A percentile compares a stretch with the other conserved stretches of the same genome.
phyloP scores from a whole-genome alignment of 2,888 invertebrate genomes.

The Drosophila mulleri region DNA sequence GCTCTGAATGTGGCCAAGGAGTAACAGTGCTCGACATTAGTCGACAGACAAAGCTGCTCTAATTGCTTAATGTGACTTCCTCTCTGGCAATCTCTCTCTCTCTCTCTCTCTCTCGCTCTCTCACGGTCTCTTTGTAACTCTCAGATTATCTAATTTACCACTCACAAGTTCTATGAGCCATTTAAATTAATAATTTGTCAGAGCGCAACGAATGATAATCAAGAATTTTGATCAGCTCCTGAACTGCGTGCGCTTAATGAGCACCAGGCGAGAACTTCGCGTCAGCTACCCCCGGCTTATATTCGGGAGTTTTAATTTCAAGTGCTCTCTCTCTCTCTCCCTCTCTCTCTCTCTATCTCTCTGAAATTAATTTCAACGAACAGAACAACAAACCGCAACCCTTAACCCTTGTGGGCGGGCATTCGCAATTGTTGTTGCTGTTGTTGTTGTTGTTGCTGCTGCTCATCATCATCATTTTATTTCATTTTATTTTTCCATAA shows the following conservation, averaged over 20 bases:
- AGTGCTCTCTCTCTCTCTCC: slow-evolving; percentile 71
- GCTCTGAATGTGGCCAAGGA: slow-evolving; percentile 14
- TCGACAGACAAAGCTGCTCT: slow-evolving; percentile 71
- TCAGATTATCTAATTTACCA: slow-evolving; percentile 35
- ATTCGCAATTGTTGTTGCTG: slow-evolving; percentile 49
- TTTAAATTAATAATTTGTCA: slow-evolving; percentile 83
- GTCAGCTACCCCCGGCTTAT: slow-evolving; percentile 4
- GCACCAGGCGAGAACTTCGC: slow-evolving; percentile 55
- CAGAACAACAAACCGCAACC: slow-evolving; percentile 58
- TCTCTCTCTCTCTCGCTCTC: slow-evolving; percentile 8
- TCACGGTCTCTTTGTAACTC: slow-evolving; percentile 3
- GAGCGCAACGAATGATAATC: slow-evolving; percentile 53
- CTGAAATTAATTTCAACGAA: slow-evolving; percentile 82
- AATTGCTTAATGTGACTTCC: slow-evolving; percentile 66
- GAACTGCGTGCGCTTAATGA: slow-evolving; percentile 61
- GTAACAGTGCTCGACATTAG: slow-evolving; percentile 56
- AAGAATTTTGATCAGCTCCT: slow-evolving; percentile 66
- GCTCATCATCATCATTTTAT: slow-evolving; percentile 79
- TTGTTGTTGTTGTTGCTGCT: slow-evolving; percentile 32
- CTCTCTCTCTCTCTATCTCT: slow-evolving; percentile 48
- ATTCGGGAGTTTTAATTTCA: slow-evolving; percentile 76
- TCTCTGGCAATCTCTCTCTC: slow-evolving; percentile 3
- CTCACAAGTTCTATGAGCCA: slow-evolving; percentile 60
- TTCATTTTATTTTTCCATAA: slow-evolving; percentile 81
- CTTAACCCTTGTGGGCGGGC: slow-evolving; percentile 64